Evolutionary conservation across 2,888 invertebrate species (phyloP), one percentile per base, ranked within the genome.

Genomic region (Julus scanicus): DNA sequence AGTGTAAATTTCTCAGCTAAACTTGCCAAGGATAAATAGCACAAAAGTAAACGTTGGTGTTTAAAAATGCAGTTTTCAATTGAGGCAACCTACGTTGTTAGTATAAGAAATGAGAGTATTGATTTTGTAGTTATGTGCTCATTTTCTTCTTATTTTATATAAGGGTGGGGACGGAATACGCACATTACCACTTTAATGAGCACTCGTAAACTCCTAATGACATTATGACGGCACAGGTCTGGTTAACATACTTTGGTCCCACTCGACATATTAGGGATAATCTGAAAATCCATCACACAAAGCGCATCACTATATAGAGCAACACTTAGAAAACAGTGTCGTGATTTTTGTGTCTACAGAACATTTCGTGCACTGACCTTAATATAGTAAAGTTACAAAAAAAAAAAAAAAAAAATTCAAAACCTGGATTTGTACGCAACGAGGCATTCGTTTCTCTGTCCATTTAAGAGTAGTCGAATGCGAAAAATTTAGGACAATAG

Each of bases 111-210:
- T 13, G 48, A 6, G 48, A 17, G 15, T 57, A 57, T 57, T 57
- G 57, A 57, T 57, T 57, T 57, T 57, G 57, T 8, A 57, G 57
- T 57, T 57, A 57, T 57, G 57, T 57, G 57, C 57, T 57, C 57
- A 15, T 57, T 15, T 57, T 57, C 57, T 57, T 57, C 57, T 57
- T 57, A 57, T 57, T 57, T 57, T 57, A 15, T 57, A 57, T 17
- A 57, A 57, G 57, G 57, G 57, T 57, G 57, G 57, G 15, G 57
- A 57, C 57, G 15, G 15, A 57, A 57, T 57, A 15, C 15, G 57
- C 57, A 57, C 15, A 57, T 57, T 57, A 57, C 15, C 57, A 57
- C 57, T 57, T 15, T 57, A 57, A 57, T 57, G 57, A 57, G 57
- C 11, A 57, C 15, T 57, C 57, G 15, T 57, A 57, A 57, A 57